These are phyloP conservation scores for Apostichopus leukothele DNA, from an alignment of 53 echinoderm and acorn worm genomes.

Conservation along the genomic window DNA sequence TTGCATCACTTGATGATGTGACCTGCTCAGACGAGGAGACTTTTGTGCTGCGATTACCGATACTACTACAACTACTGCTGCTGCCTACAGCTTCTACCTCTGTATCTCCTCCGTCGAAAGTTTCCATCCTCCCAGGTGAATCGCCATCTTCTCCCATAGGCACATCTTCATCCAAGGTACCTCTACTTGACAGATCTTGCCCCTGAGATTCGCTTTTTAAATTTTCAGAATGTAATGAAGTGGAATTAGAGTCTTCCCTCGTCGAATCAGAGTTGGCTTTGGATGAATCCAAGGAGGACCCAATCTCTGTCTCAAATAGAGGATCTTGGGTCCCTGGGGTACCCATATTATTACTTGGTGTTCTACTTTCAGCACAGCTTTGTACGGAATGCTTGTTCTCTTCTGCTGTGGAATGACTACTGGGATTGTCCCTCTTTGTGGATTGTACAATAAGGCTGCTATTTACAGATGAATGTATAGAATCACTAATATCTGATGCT, in stretches of 20 bases:
- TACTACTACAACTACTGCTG: no score
- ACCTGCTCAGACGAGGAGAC: background rate
- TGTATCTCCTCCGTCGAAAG: background rate
- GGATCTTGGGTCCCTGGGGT: background rate
- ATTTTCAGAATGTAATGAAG: conserved; percentile 5
- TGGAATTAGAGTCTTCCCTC: background rate
- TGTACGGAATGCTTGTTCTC: background rate
- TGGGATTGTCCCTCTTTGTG: background rate
- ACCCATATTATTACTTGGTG: background rate
- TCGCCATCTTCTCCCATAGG: background rate
- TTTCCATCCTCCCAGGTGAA: background rate
- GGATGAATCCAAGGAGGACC: background rate
- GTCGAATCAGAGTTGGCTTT: background rate
- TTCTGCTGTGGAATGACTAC: conserved; percentile 25
- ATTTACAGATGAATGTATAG: background rate
- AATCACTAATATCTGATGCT: background rate
- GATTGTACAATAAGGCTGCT: background rate
- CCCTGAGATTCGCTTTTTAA: background rate
- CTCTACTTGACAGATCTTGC: background rate
- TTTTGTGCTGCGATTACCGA: background rate
- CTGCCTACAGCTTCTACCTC: background rate
- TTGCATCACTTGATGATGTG: conserved; percentile 22
- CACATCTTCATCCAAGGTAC: background rate
- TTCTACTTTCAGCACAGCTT: background rate
- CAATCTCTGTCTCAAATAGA: background rate